Evolutionary conservation across 2,888 invertebrate species (phyloP), one percentile per base, ranked within the genome.

Genomic region (Melinaea menophilus): DNA sequence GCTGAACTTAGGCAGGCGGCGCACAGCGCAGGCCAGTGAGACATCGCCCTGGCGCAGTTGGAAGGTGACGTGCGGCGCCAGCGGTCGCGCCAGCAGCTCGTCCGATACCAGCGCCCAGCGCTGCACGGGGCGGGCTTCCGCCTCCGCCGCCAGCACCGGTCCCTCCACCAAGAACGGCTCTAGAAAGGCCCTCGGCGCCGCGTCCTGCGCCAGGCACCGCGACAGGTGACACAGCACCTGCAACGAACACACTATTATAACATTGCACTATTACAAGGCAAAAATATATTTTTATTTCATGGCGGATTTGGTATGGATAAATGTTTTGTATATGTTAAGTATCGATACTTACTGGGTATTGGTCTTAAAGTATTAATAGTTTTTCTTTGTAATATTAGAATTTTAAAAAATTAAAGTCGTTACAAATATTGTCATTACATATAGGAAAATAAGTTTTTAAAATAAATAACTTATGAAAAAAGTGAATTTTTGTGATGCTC

Each of bases 81-180:
- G 92, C 0, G 97, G 95, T 5, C 98, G 91, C 0, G 98, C 98
- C 0, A 98, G 93, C 37, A 98, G 92, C 75, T 97, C 96, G 75
- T 98, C 98, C 72, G 98, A 98, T 71, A 99, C 95, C 57, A 99
- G 92, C 2, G 98, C 97, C 99, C 99, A 99, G 48, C 98, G 96
- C 79, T 98, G 98, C n/a, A 96, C 92, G 55, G 94, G 93, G 61
- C 95, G 93, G 51, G 93, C 89, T 78, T 97, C 97, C 75, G 95
- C 95, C 67, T 97, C 96, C 64, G 95, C 95, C 69, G 97, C 94
- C 55, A 97, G 85, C 2, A 97, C 96, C 0, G 98, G 96, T 1
- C 95, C 95, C 71, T 96, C 94, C 0, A 94, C 93, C 22, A 99
- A 92, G 91, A 98, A 99, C 2, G 97, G 96, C 80, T 99, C 98